Base-by-base conservation (phyloP, 2,888 invertebrate genomes). In the Smittia sp. region DNA sequence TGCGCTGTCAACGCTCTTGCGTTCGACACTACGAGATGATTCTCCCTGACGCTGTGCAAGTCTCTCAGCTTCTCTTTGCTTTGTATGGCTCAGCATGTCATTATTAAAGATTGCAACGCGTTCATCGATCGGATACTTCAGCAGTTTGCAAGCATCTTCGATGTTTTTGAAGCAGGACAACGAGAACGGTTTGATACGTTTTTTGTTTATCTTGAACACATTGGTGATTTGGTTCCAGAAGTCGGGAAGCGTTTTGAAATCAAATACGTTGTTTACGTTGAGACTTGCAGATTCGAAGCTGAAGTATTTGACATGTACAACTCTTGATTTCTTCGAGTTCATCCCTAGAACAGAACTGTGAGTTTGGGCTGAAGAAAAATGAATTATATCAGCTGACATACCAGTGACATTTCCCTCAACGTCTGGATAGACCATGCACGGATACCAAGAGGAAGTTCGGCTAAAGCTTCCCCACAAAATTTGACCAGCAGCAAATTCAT, bases 371-470 rank as follows among this genome's bases (percentile, higher is more conserved):
- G 3, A 58, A 58, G 6, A 58, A 58, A 1, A 22, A 18, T 18
- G 18, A 22, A 46, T 15, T 46, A 68, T 3, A 22, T 68, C n/a
- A n/a, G 32, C 11, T 65, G 9, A 67, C 39, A 54, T 54, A 54
- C 69, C 46, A 18, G n/a, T 6, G 4, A 58, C 58, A 22, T 22
- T 41, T 7, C 54, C 52, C 0, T 3, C n/a, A 3, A 22, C 54
- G 25, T 69, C 69, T n/a, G 69, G 54, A 69, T 69, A 69, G 32
- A 32, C 46, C 20, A 69, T 27, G 15, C 69, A 69, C 13, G 69
- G 69, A 27, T 27, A 69, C 69, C 69, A 69, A 11, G 22, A 39
- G 9, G 22, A 18, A 22, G 20, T n/a, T 22, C 24, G 22, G 1
- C 25, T 63, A 9, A 69, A 69, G 18, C 52, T 46, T 6, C 69